phyloP scores from a whole-genome alignment of 2,888 invertebrate species.

The Muschampia plurimacula region DNA sequence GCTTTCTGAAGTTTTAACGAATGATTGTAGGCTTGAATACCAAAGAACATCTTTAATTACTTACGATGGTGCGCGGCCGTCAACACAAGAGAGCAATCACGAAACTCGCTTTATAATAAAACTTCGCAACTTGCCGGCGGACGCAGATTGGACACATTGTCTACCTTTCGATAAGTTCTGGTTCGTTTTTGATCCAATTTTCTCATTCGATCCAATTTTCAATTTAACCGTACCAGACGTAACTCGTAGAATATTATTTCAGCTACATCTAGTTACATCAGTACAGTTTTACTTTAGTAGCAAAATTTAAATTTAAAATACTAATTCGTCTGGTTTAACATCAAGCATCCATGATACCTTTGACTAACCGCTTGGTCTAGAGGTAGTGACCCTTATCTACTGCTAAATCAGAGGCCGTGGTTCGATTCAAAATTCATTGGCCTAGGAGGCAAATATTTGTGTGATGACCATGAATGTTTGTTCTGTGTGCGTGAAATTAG shows the following conservation, averaged over 20 bases:
- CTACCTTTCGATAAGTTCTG: conserved; percentile 16
- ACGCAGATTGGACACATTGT: conserved; percentile 36
- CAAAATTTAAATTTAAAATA: too few relatives aligned
- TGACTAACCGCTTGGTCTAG: too few relatives aligned
- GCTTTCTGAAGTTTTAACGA: conserved; percentile 23
- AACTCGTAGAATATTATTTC: not conserved
- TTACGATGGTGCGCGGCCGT: conserved; percentile 2
- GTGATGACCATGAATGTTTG: too few relatives aligned
- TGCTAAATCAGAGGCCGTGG: too few relatives aligned
- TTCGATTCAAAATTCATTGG: too few relatives aligned
- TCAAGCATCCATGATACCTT: too few relatives aligned
- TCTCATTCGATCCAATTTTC: not conserved
- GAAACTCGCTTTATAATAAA: conserved; percentile 7
- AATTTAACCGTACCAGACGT: not conserved
- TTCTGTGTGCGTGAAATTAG: too few relatives aligned
- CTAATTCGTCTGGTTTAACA: too few relatives aligned
- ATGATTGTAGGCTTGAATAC: conserved; percentile 26
- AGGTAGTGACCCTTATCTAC: too few relatives aligned
- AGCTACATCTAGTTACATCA: not conserved
- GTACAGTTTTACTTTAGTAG: too few relatives aligned
- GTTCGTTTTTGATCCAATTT: conserved; percentile 23
- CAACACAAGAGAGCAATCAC: conserved; percentile 34
- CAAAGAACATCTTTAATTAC: conserved; percentile 30
- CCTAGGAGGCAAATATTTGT: too few relatives aligned
- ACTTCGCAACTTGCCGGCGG: conserved; percentile 20